Evolutionary conservation across 1,140 invertebrate species (phyloP).

Genomic region (Tetramorium simillimum): DNA sequence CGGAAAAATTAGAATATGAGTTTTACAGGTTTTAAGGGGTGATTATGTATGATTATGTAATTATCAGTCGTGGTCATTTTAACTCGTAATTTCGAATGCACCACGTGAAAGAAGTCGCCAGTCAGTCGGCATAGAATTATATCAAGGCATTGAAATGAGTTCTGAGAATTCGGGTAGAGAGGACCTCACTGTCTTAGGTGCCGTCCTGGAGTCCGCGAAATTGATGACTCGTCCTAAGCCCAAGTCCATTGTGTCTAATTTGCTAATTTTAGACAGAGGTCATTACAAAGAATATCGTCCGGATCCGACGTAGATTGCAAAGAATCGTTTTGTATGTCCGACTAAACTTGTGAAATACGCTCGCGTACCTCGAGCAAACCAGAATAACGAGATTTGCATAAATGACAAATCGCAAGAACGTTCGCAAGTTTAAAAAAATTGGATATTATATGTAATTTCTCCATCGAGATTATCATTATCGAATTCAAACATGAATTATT

Average conservation of each 20-base stretch:
- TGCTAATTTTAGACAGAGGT: slow-evolving; percentile 54
- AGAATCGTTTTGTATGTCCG: not conserved
- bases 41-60: not conserved
- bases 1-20: not conserved
- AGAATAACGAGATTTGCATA: slow-evolving; percentile 23
- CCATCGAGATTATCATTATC: slow-evolving; percentile 25
- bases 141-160: slow-evolving; percentile 53
- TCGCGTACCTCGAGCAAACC: not conserved
- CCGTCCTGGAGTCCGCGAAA: slow-evolving; percentile 42
- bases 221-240: slow-evolving; percentile 47
- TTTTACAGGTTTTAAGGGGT: not conserved
- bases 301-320: not conserved
- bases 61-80: not conserved
- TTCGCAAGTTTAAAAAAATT: not conserved
- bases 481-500: slow-evolving; percentile 48
- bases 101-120: slow-evolving; percentile 43
- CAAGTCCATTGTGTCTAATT: slow-evolving; percentile 47
- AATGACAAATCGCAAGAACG: slow-evolving; percentile 28
- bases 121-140: slow-evolving; percentile 48
- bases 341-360: not conserved
- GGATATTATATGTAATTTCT: slow-evolving; percentile 11
- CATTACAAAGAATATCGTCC: slow-evolving; percentile 39
- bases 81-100: slow-evolving; percentile 49
- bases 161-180: slow-evolving; percentile 44
- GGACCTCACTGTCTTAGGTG: slow-evolving; percentile 51